phyloP scores from a whole-genome alignment of 2,113 vertebrate species.

The Dasypus novemcinctus region DNA sequence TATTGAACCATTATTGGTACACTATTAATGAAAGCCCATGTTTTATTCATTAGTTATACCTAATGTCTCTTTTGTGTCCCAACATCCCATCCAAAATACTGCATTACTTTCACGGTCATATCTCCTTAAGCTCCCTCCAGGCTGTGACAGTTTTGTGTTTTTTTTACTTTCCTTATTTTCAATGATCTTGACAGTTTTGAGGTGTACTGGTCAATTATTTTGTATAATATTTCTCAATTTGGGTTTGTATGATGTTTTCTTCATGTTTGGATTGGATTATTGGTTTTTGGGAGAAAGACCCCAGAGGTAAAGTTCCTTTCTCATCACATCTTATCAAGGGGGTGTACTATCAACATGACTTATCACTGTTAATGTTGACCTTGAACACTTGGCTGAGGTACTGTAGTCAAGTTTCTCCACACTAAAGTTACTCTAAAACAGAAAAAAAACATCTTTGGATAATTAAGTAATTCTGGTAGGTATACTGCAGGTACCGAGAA shows the following conservation, averaged over 20 bases:
- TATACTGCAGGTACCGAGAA: neutral
- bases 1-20: neutral
- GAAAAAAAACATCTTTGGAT: neutral
- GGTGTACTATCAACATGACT: fast-evolving
- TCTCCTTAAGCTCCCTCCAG: neutral
- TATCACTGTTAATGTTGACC: neutral
- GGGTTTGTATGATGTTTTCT: neutral
- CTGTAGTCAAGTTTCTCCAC: neutral
- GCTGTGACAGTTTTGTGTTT: neutral
- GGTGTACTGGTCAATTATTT: neutral
- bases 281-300: neutral
- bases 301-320: neutral
- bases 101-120: neutral
- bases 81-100: neutral
- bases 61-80: neutral
- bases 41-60: neutral
- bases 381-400: neutral
- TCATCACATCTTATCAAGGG: neutral
- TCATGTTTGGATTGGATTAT: neutral
- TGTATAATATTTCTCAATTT: neutral
- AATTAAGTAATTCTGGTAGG: neutral
- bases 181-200: neutral
- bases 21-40: neutral
- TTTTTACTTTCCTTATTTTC: neutral
- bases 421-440: neutral